phyloP scores from a whole-genome alignment of 2,113 vertebrate genomes.

The Nipponia nippon region DNA sequence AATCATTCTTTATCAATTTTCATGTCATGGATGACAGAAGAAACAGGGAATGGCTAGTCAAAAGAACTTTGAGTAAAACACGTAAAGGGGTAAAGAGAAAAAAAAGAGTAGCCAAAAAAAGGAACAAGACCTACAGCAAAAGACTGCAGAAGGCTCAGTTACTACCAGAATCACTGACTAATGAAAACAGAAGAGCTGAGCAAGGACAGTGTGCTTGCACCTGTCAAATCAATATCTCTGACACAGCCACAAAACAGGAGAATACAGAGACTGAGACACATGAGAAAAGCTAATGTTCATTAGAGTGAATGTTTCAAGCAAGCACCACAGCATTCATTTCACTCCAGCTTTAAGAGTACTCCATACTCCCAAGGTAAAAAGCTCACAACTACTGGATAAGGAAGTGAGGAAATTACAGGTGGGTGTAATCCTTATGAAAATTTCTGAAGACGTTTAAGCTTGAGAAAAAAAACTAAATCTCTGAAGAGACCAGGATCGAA shows the following conservation, averaged over 20 bases:
- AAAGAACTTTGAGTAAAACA: neutral
- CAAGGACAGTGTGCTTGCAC: neutral
- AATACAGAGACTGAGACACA: neutral
- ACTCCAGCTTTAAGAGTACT: neutral
- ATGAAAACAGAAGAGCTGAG: neutral
- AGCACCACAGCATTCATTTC: neutral
- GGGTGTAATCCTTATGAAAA: neutral
- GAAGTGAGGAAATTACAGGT: neutral
- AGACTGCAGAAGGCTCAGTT: neutral
- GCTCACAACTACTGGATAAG: neutral
- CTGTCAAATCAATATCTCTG: neutral
- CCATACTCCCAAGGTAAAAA: neutral
- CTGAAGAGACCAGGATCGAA: neutral
- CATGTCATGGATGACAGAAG: neutral
- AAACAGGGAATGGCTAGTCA: neutral
- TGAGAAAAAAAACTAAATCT: neutral
- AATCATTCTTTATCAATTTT: neutral
- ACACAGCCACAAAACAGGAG: neutral
- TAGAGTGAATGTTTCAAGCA: neutral
- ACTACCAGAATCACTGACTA: neutral
- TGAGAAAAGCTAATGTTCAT: neutral
- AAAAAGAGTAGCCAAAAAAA: neutral
- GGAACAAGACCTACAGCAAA: neutral
- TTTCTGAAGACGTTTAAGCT: neutral
- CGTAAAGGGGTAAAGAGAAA: neutral